Base-by-base conservation (phyloP, 2,888 invertebrate species). In the Troides oblongomaculatus region DNA sequence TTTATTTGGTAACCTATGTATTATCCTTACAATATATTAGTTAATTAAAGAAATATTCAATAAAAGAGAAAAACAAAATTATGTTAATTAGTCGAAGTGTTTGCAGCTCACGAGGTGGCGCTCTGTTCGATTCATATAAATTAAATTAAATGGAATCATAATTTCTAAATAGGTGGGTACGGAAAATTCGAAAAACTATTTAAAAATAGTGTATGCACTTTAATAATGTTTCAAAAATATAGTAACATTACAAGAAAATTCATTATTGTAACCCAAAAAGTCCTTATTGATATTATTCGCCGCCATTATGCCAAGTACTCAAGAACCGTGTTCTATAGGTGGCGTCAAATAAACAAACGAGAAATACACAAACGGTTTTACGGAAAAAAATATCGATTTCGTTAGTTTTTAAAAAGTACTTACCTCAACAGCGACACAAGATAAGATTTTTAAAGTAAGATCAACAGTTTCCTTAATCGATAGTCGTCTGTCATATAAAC, bases 391-490 rank as follows among this genome's bases (percentile, higher is more conserved):
- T 53, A 36, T 46, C 43, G 17, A 62, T 39, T 14, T 46, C 39
- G 21, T 25, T 18, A 60, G 12, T 36, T 43, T 60, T 46, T 65
- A 71, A 74, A 66, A 65, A 73, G 68, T 67, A 72, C 74, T 81
- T 94, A 96, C 96, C 95, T 97, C 96, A 76, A 96, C 94, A 71
- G 96, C 94, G 74, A 95, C 93, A 82, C 95, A 95, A 66, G 96
- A 95, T 94, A 96, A 95, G 79, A 96, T 95, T 92, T 96, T 96
- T 77, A 96, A 85, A 68, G 95, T 93, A 77, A 96, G 91, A 76
- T 95, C 94, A 76, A 95, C 94, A 71, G 93, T 88, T 79, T 94
- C 94, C 84, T 94, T 95, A 78, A 90, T 88, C 72, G 86, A 83
- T 74, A 92, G 86, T 75, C 87, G 92, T 78, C 92, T 93, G 76